Percentiles rank a stretch among this genome's conserved stretches.
Conservation (phyloP, 1,140 invertebrate species). For the Platyura marginata region DNA sequence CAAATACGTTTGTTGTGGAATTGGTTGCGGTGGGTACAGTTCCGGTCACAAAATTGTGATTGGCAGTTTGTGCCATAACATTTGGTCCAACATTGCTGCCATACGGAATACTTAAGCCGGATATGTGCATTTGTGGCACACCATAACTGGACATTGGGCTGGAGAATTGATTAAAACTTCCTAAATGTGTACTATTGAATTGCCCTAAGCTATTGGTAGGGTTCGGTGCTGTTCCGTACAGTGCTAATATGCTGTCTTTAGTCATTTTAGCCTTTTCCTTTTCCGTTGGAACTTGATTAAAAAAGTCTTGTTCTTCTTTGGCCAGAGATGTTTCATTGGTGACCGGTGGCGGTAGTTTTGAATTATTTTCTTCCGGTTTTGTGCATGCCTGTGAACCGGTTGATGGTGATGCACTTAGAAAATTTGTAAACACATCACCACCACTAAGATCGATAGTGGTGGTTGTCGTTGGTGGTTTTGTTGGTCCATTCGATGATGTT, state of each 20-base stretch:
- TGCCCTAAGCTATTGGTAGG: not conserved
- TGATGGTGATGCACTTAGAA: constrained; percentile 36
- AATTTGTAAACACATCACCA: constrained; percentile 59
- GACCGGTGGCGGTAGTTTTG: too few species aligned
- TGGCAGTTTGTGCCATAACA: not conserved
- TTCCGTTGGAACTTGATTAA: constrained; percentile 57
- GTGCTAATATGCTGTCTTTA: constrained; percentile 83
- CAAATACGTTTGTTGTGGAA: not conserved
- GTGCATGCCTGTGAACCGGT: constrained; percentile 13
- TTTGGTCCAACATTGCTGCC: not conserved
- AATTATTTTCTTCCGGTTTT: constrained; percentile 11
- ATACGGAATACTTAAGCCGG: not conserved
- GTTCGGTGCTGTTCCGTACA: constrained; percentile 53
- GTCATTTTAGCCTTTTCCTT: constrained; percentile 65
- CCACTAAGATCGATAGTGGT: constrained; percentile 38
- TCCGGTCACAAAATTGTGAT: not conserved
- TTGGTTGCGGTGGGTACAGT: not conserved
- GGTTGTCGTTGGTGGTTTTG: constrained; percentile 13
- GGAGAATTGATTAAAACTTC: not conserved
- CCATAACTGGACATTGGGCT: not conserved
- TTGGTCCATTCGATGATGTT: constrained; percentile 18
- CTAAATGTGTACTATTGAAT: not conserved
- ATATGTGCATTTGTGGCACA: not conserved
- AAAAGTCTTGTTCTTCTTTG: constrained; percentile 75
- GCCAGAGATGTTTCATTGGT: constrained; percentile 31